Base-by-base conservation (phyloP, 37 sponge, comb jelly and placozoan species). In the Petrosia ficiformis region DNA sequence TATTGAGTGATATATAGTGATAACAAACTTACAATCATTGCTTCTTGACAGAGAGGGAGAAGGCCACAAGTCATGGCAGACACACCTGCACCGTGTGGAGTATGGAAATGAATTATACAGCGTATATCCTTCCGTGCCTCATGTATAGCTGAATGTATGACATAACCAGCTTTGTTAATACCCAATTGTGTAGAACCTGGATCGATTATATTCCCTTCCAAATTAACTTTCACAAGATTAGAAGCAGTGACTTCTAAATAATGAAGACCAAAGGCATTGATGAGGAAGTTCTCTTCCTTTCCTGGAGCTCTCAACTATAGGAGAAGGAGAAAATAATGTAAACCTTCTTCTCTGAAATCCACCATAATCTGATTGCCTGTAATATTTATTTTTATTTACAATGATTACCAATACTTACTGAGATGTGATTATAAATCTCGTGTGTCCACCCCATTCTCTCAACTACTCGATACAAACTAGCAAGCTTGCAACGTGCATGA, bases 31-130 rank as follows among this genome's bases (percentile, higher is more conserved):
- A 96, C 96, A 38, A 19, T 44, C 33, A 81, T 1, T 29, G 92
- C 89, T 73, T 92, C 90, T 48, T 87, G 86, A 28, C 83, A 86
- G 1, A 92, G 88, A 40, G 83, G 90, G 32, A 96, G 72, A 2
- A 96, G 87, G 4, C 96, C 96, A 83, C 87, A 91, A 22, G 39
- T 70, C 96, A 96, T 96, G 32, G 88, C 73, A 42, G 96, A 95
- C 24, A 95, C 95, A 32, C 89, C 92, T 16, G 68, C 40, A 61
- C 86, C 87, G 32, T 87, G 80, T 34, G 30, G 42, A 8, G 85
- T 80, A 56, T 93, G 88, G 11, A 93, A 43, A 59, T 90, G 93
- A 4, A 90, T 75, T 36, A 90, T 48, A 63, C 94, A 94, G 5
- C 64, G 44, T 2, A 90, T 38, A 37, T 93, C 91, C 22, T 61